phyloP scores from a whole-genome alignment of 2,113 vertebrate genomes.

The Cisticola juncidis region DNA sequence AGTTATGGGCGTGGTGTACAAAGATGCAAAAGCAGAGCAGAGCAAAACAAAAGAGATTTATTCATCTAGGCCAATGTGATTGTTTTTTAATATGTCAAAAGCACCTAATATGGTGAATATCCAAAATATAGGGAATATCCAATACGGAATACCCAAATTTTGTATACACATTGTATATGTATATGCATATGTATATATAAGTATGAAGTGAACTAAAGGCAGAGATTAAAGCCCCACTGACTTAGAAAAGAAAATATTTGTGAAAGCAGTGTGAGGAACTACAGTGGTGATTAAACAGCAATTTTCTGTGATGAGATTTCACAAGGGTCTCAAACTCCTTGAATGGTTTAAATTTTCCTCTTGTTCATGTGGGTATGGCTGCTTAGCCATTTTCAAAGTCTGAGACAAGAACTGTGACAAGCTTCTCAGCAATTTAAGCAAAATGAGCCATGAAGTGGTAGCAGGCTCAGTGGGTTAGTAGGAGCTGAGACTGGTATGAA shows the following conservation, averaged over 20 bases:
- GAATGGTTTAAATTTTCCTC: neutral
- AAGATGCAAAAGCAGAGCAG: neutral
- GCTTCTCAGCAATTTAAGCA: neutral
- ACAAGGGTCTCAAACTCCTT: neutral
- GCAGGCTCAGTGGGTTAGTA: neutral
- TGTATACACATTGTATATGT: fast-evolving
- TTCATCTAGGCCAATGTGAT: neutral
- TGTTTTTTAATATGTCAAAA: neutral
- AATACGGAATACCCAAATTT: neutral
- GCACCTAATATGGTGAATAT: neutral
- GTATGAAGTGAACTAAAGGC: neutral
- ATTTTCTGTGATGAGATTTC: neutral
- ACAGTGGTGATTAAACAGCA: neutral
- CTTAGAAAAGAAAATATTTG: neutral
- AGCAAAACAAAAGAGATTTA: neutral
- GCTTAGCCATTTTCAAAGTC: neutral
- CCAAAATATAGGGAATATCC: neutral
- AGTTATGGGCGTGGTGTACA: fast-evolving
- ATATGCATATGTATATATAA: neutral
- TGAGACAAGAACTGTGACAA: neutral
- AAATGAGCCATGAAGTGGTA: neutral
- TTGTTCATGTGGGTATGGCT: neutral
- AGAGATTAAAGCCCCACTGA: neutral
- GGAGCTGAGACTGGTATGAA: neutral
- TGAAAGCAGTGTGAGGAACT: neutral